Conservation (phyloP, 2,113 vertebrate species). For the Atractosteus spatula region DNA sequence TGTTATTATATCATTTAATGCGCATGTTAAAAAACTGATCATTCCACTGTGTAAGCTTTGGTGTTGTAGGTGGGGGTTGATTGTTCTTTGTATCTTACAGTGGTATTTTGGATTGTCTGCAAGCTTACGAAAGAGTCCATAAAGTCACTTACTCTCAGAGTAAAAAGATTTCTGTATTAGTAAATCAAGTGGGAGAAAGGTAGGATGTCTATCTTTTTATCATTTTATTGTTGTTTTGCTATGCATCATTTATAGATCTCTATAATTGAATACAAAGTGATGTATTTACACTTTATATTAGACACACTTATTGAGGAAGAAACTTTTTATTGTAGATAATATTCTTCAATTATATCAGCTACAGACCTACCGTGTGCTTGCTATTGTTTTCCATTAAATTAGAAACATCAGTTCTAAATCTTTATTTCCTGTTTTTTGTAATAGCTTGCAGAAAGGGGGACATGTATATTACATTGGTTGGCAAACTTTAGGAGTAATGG, state of each 20-base stretch:
- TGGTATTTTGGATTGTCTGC: slow-evolving; percentile 53
- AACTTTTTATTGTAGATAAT: too few relatives aligned
- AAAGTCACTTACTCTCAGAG: slow-evolving; percentile 63
- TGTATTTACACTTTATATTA: too few relatives aligned
- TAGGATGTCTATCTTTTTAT: slow-evolving; percentile 18
- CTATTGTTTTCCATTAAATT: too few relatives aligned
- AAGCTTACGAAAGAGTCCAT: slow-evolving; percentile 50
- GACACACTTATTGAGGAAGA: too few relatives aligned
- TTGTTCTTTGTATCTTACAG: slow-evolving; percentile 41
- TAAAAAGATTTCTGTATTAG: slow-evolving; percentile 48
- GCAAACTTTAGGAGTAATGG: slow-evolving; percentile 63
- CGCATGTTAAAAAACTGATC: too few relatives aligned
- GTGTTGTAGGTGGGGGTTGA: background rate
- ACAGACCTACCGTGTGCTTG: too few relatives aligned
- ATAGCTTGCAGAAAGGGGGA: slow-evolving; percentile 57
- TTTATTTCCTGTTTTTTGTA: slow-evolving; percentile 13
- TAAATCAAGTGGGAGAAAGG: slow-evolving; percentile 68
- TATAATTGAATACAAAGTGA: too few relatives aligned
- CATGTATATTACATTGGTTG: slow-evolving; percentile 70
- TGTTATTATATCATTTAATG: too few relatives aligned
- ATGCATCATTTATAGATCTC: too few relatives aligned
- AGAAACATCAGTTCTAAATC: background rate
- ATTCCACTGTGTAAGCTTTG: too few relatives aligned
- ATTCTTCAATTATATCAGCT: too few relatives aligned
- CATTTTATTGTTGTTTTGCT: background rate